Evolutionary conservation across 2,797 vertebrate genomes (phyloP), one percentile per base, ranked within the genome.

Genomic region (Echiichthys vipera): DNA sequence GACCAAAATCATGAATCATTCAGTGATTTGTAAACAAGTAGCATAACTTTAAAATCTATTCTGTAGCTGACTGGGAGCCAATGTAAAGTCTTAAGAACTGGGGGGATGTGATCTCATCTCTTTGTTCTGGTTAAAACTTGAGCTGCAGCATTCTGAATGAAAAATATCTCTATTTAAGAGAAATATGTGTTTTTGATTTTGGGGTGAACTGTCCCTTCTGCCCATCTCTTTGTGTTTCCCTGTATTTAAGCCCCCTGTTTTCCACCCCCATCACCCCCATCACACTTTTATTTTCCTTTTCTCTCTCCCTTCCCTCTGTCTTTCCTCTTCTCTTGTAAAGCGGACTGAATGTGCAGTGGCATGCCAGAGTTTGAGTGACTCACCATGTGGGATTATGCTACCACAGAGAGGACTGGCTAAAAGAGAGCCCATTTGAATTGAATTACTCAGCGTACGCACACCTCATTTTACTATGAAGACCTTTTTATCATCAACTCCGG

Each of bases 341-440:
- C 69, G 37, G 84, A 46, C 47, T 89, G 85, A 91, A 93, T 93
- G 90, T 91, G 91, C 84, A 82, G 84, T 56, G 72, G 87, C 91
- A 89, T 90, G 89, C 84, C 82, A 62, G 71, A 85, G 86, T 84
- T 71, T 49, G 73, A 72, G 89, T 93, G 92, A 93, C 76, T 93
- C 89, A 93, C 65, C 55, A 17, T 68, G 81, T 71, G 85, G 80
- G 83, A 89, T 89, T 82, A 82, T 80, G 55, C 84, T 61, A 66
- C 81, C 75, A 75, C 62, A 79, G 61, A 80, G 77, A 84, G 39
- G 73, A 65, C 65, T 12, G 50, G 50, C 58, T 84, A 56, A 74
- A 70, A 82, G 40, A 71, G 63, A 77, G 42, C 22, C 29, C 40
- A 74, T 71, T 76, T 55, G 39, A 73, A 81, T 71, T 58, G 24